Evolutionary conservation across 2,113 vertebrate species (phyloP).

Genomic region (Calidris pugnax): DNA sequence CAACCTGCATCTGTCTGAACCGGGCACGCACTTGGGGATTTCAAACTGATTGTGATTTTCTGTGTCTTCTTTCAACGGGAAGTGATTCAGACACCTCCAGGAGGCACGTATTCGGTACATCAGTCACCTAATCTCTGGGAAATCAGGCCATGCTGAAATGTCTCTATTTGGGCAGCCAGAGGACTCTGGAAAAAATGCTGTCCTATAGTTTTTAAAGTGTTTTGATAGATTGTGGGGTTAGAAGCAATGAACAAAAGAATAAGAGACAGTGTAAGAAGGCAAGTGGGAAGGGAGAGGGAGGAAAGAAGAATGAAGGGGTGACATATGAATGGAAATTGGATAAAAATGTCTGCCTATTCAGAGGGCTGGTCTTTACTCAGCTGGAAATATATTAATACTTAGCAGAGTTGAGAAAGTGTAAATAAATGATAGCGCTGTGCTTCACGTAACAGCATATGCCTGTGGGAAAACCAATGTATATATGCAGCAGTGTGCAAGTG

Average conservation of each 20-base stretch:
- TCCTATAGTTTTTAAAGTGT: background rate
- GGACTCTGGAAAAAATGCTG: background rate
- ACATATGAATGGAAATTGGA: background rate
- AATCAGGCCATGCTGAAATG: background rate
- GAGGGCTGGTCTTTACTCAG: background rate
- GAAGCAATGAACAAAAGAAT: background rate
- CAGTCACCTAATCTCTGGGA: background rate
- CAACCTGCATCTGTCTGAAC: background rate
- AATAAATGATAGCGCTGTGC: background rate
- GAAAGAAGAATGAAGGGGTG: background rate
- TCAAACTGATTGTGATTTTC: background rate
- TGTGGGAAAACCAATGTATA: background rate
- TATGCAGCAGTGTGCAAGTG: background rate
- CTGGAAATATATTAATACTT: background rate
- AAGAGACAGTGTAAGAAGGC: background rate
- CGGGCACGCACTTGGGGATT: background rate
- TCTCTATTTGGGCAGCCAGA: background rate
- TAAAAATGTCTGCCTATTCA: background rate
- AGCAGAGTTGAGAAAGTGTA: background rate
- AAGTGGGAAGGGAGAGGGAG: background rate
- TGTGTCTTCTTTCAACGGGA: background rate
- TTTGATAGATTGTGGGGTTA: background rate
- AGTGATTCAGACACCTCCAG: conserved; percentile 36
- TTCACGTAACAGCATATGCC: background rate
- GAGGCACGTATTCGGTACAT: background rate